phyloP scores from a whole-genome alignment of 2,888 invertebrate genomes.

The Calameuta idolon region DNA sequence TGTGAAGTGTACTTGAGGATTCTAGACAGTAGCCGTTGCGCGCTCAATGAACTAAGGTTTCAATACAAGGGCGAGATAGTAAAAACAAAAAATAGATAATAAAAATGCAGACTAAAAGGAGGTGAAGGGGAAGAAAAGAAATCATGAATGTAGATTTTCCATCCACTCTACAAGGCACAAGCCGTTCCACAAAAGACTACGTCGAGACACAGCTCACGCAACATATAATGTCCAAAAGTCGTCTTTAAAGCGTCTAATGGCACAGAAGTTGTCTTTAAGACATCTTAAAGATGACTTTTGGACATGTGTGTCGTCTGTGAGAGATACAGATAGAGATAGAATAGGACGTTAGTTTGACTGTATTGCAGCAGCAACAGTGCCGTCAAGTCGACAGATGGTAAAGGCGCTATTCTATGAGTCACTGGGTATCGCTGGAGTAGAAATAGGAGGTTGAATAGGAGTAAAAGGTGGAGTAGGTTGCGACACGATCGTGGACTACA shows the following conservation, averaged over 20 bases:
- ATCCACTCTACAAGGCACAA: not conserved
- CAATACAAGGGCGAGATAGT: not conserved
- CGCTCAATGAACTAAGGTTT: not conserved
- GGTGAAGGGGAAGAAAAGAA: not conserved
- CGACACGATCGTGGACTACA: conserved; percentile 50
- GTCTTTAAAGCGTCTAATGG: too few species aligned
- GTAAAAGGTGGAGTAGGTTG: conserved; percentile 33
- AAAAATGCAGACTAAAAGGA: not conserved
- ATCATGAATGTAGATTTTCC: not conserved
- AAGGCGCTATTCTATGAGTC: not conserved
- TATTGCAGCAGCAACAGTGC: not conserved
- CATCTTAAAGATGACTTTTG: too few species aligned
- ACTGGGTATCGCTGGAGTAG: not conserved
- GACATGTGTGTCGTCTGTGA: too few species aligned
- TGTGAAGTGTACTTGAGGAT: not conserved
- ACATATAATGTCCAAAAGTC: too few species aligned
- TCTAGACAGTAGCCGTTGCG: not conserved
- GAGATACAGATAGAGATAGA: not conserved
- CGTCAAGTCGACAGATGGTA: not conserved
- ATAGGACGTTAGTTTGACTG: not conserved
- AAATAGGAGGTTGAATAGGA: not conserved
- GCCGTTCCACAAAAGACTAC: not conserved
- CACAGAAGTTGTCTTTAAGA: too few species aligned
- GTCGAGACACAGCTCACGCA: not conserved
- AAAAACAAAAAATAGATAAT: too few species aligned